Evolutionary conservation across 2,113 vertebrate genomes (phyloP).

Genomic region (Turnix velox): DNA sequence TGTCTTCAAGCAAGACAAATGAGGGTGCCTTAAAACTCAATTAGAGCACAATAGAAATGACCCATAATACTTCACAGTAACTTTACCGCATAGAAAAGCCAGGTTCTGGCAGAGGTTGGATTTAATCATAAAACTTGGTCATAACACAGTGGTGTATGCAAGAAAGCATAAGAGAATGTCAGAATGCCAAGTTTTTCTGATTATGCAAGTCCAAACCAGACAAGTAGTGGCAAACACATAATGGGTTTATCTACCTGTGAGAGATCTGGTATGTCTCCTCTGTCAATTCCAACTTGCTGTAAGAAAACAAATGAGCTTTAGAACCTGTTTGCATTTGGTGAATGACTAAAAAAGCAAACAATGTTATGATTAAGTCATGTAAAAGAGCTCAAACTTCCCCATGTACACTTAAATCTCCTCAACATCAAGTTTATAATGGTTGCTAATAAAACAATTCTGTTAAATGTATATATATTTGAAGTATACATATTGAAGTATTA

Average conservation of each 20-base stretch:
- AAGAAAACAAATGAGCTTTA: conserved; percentile 52
- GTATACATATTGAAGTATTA: background rate
- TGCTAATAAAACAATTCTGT: background rate
- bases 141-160: background rate
- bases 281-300: conserved; percentile 98
- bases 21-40: background rate
- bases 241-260: conserved; percentile 82
- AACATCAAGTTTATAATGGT: background rate
- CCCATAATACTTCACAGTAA: background rate
- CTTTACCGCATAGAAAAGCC: background rate
- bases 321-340: background rate
- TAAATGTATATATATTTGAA: background rate
- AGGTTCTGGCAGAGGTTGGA: background rate
- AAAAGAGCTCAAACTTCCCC: background rate
- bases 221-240: background rate
- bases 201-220: background rate
- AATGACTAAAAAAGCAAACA: background rate
- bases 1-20: background rate
- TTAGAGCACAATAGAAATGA: background rate
- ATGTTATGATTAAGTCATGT: background rate
- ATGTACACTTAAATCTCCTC: background rate
- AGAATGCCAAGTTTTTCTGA: background rate
- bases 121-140: background rate
- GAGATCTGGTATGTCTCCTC: conserved; percentile 95
- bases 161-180: background rate